These are phyloP conservation scores for Pagetopsis macropterus DNA, from an alignment of 2,797 vertebrate genomes.

Conservation along the genomic window DNA sequence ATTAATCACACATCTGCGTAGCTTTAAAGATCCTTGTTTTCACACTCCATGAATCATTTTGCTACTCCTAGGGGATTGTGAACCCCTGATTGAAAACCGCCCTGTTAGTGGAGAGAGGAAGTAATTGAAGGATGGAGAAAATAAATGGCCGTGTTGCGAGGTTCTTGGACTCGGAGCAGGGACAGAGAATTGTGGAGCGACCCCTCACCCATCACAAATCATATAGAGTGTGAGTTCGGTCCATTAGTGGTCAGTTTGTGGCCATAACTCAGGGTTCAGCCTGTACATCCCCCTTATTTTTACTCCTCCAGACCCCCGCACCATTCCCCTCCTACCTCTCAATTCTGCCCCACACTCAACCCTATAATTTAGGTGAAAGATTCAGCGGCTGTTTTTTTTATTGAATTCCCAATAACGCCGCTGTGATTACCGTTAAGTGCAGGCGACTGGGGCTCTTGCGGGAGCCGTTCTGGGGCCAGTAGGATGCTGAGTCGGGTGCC, in stretches of 20 bases:
- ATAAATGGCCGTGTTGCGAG: conserved; percentile 40
- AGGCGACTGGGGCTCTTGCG: conserved; percentile 54
- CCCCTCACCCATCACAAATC: conserved; percentile 73
- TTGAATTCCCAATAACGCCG: conserved; percentile 77
- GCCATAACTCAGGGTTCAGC: conserved; percentile 55
- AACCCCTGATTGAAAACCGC: conserved; percentile 33
- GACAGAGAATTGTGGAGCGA: conserved; percentile 44
- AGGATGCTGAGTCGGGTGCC: conserved; percentile 62
- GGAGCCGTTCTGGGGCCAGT: conserved; percentile 64
- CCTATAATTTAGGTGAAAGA: conserved; percentile 79
- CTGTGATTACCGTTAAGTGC: conserved; percentile 69
- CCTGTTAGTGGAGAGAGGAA: conserved; percentile 40
- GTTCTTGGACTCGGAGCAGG: conserved; percentile 52
- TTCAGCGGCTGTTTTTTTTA: conserved; percentile 77
- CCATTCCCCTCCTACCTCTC: conserved; percentile 18
- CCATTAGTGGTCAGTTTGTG: conserved; percentile 72
- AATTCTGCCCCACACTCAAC: conserved; percentile 57
- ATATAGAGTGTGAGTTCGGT: conserved; percentile 63
- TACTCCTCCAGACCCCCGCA: conserved; percentile 44
- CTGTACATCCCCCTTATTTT: conserved; percentile 43
- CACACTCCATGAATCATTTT: conserved; percentile 62
- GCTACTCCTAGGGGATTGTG: conserved; percentile 43
- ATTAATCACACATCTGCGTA: conserved; percentile 45
- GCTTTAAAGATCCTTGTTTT: conserved; percentile 57
- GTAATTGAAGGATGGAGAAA: conserved; percentile 38